phyloP scores from a whole-genome alignment of 2,888 invertebrate genomes.

The Amiota minor region DNA sequence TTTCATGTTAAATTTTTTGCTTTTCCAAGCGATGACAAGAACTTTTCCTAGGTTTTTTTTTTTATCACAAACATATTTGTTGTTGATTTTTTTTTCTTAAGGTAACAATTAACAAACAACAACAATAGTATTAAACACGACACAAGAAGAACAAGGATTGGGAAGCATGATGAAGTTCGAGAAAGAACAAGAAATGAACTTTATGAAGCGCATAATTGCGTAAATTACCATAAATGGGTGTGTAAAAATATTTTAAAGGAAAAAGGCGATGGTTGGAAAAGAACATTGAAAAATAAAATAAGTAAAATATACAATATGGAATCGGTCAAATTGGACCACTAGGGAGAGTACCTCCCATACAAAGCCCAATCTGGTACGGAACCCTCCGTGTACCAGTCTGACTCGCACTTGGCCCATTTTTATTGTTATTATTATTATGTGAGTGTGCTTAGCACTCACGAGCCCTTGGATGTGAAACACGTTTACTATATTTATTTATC shows the following conservation, averaged over 20 bases:
- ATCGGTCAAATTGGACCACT: too few species aligned
- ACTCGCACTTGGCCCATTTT: too few species aligned
- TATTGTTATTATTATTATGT: too few species aligned
- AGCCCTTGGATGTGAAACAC: too few species aligned
- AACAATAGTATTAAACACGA: conserved; percentile 35
- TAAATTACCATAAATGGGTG: conserved; percentile 66
- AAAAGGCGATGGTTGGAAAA: background rate
- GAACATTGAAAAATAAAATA: background rate
- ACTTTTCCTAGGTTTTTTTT: conserved; percentile 63
- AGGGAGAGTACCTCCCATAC: too few species aligned
- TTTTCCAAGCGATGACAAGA: conserved; percentile 29
- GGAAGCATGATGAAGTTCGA: too few species aligned
- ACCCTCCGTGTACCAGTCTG: too few species aligned
- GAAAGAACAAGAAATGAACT: too few species aligned
- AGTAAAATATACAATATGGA: background rate
- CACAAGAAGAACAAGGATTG: too few species aligned
- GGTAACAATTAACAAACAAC: conserved; percentile 38
- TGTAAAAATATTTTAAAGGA: conserved; percentile 22
- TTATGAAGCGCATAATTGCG: conserved; percentile 66
- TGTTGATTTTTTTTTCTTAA: background rate
- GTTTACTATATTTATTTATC: too few species aligned
- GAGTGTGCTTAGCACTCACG: too few species aligned
- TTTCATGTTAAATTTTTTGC: conserved; percentile 22
- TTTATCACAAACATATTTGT: conserved; percentile 39
- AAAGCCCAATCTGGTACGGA: too few species aligned